These are phyloP conservation scores for Venusia cambrica DNA, from an alignment of 2,888 invertebrate genomes.

Conservation along the genomic window DNA sequence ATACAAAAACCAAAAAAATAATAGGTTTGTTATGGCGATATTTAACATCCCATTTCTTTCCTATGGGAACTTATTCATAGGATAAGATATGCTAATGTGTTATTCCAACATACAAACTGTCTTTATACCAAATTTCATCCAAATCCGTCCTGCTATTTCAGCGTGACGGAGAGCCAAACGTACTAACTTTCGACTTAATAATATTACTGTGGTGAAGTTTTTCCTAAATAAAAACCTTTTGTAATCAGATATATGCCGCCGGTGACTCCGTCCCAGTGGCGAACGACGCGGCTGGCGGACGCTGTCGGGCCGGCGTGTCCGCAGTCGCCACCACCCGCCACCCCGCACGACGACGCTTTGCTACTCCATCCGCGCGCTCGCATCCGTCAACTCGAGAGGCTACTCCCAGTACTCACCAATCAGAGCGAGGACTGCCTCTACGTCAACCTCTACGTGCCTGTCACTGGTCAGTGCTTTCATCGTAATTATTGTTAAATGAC, in stretches of 20 bases:
- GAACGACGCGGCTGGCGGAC: constrained; percentile 89
- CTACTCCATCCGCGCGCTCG: constrained; percentile 90
- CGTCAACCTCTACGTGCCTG: constrained; percentile 97
- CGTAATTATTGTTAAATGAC: too few species aligned
- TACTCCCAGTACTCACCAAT: constrained; percentile 91
- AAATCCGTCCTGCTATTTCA: too few species aligned
- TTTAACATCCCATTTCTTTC: too few species aligned
- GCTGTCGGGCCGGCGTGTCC: constrained; percentile 93
- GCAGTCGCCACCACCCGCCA: constrained; percentile 83
- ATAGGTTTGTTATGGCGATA: too few species aligned
- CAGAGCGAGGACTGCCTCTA: constrained; percentile 99
- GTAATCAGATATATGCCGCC: constrained; percentile 92
- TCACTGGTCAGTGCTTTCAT: constrained; percentile 78
- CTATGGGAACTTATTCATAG: too few species aligned
- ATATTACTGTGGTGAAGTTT: neutral
- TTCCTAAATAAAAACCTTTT: neutral
- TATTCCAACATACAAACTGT: too few species aligned
- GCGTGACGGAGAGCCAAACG: too few species aligned
- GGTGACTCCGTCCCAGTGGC: constrained; percentile 94
- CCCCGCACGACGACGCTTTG: constrained; percentile 81
- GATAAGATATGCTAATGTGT: too few species aligned
- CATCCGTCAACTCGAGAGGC: constrained; percentile 90
- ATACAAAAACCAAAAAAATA: too few species aligned
- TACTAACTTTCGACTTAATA: too few species aligned
- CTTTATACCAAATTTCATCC: too few species aligned